phyloP scores from a whole-genome alignment of 2,797 vertebrate species.

The Danio choprae region DNA sequence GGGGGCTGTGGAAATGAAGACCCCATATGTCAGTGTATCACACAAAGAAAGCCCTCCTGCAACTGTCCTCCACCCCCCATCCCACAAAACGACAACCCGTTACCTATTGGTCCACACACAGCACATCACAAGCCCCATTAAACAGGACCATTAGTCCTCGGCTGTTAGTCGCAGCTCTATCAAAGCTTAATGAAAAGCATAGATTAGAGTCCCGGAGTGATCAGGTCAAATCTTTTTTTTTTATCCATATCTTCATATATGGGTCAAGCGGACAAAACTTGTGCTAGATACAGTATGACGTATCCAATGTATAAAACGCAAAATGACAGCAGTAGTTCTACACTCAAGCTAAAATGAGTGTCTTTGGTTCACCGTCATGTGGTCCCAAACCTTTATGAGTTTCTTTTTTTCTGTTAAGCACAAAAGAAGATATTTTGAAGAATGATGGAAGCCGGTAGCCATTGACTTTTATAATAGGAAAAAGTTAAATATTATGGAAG shows the following conservation, averaged over 20 bases:
- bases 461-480: no score
- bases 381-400: no score
- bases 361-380: no score
- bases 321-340: neutral
- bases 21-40: slow-evolving; percentile 66
- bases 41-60: slow-evolving; percentile 58
- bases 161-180: neutral
- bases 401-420: no score
- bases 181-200: slow-evolving; percentile 24
- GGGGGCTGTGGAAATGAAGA: slow-evolving; percentile 51
- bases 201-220: slow-evolving; percentile 43
- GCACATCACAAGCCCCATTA: slow-evolving; percentile 51
- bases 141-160: slow-evolving; percentile 44
- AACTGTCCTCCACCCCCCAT: slow-evolving; percentile 38
- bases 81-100: slow-evolving; percentile 20
- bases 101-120: slow-evolving; percentile 5
- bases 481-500: no score
- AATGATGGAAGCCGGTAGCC: no score
- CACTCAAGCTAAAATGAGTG: neutral
- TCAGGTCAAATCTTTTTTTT: slow-evolving; percentile 34
- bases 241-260: neutral
- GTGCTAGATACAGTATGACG: slow-evolving; percentile 1
- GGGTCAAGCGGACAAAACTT: neutral
- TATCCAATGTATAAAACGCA: neutral
- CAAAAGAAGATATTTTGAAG: no score